phyloP scores from a whole-genome alignment of 1,140 invertebrate species.

The Adoxophyes honmai region DNA sequence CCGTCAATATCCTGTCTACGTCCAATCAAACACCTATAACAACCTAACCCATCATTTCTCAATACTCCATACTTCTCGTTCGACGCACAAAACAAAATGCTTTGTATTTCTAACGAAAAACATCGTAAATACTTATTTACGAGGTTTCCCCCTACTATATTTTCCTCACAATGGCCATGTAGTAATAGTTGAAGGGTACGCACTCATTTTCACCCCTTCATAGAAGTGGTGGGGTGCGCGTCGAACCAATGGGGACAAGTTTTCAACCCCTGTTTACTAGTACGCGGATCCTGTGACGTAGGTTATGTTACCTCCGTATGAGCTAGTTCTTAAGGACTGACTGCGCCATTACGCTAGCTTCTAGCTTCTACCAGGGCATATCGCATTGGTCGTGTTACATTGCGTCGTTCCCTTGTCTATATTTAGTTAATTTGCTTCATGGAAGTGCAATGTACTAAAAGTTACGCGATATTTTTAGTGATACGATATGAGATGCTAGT shows the following conservation, averaged over 20 bases:
- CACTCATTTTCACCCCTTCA: conserved; percentile 8
- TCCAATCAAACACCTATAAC: too few species aligned
- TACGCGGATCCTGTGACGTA: neutral
- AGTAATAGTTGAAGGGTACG: conserved; percentile 13
- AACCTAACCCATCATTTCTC: too few species aligned
- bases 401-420: too few species aligned
- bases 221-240: conserved; percentile 47
- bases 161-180: neutral
- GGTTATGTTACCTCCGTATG: conserved; percentile 3
- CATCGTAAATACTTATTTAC: conserved; percentile 11
- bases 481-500: too few species aligned
- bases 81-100: neutral
- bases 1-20: too few species aligned
- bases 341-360: too few species aligned
- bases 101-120: neutral
- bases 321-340: conserved; percentile 4
- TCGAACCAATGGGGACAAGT: conserved; percentile 55
- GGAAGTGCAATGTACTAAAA: too few species aligned
- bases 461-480: too few species aligned
- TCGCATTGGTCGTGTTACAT: too few species aligned
- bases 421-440: too few species aligned
- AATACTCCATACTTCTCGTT: too few species aligned
- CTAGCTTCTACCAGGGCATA: too few species aligned
- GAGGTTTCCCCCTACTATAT: conserved; percentile 5
- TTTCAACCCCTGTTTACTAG: conserved; percentile 14